Percentiles rank a stretch among this genome's conserved stretches.
These are phyloP conservation scores for Mnemiopsis leidyi DNA, from an alignment of 37 sponge, comb jelly and placozoan species.

Conservation along the genomic window DNA sequence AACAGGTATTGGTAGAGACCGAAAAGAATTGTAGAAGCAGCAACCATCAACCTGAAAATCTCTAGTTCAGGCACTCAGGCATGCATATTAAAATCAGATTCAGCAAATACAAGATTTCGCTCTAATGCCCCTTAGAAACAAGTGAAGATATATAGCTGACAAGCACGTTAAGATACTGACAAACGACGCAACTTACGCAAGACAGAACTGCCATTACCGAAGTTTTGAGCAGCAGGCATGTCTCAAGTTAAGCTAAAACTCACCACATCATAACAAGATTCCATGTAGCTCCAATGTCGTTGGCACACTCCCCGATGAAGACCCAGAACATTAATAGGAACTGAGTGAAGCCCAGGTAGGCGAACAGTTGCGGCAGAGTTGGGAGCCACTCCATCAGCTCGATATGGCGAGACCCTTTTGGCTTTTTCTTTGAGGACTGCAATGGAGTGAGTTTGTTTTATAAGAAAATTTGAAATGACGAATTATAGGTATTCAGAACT, in stretches of 20 bases:
- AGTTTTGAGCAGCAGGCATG: not conserved
- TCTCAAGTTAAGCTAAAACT: not conserved
- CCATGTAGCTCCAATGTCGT: not conserved
- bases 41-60: conserved; percentile 18
- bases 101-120: too few relatives aligned
- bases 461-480: not conserved
- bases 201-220: too few relatives aligned
- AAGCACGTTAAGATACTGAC: too few relatives aligned
- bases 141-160: too few relatives aligned
- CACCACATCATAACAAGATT: conserved; percentile 21
- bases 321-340: conserved; percentile 20
- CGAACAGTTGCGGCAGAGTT: conserved; percentile 49
- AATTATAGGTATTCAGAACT: not conserved
- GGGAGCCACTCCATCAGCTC: conserved; percentile 31
- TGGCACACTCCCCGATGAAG: not conserved
- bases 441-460: not conserved
- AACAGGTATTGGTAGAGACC: conserved; percentile 25
- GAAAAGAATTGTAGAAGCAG: conserved; percentile 5
- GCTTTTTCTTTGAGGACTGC: conserved; percentile 4
- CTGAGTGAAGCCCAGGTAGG: conserved; percentile 2
- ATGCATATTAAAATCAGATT: too few relatives aligned
- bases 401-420: not conserved
- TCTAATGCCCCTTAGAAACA: too few relatives aligned
- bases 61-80: not conserved
- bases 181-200: too few relatives aligned